Evolutionary conservation across 1,140 invertebrate species (phyloP), one percentile per base, ranked within the genome.

Genomic region (Holcopasites calliopsidis): DNA sequence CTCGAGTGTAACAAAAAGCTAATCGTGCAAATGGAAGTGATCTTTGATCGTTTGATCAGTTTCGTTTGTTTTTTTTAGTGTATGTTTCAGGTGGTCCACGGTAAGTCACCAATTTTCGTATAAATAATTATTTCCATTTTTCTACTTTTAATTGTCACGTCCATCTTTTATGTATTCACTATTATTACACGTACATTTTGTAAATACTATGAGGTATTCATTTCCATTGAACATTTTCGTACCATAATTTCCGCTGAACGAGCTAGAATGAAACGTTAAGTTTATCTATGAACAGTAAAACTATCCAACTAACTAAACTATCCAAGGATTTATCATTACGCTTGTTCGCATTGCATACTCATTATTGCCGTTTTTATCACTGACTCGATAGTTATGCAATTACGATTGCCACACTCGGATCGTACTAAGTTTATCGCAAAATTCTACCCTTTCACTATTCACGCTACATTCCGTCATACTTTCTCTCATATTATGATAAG

Each of bases 41-140:
- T n/a, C 47, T 7, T 49, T 3, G 31, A 38, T 40, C 62, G 21
- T 26, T 11, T 16, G 26, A 18, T 55, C 38, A 33, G 2, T 4
- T 58, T 35, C 40, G 18, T 35, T 21, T 31, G 1, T 31, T 55
- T 31, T 23, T 38, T n/a, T 44, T 44, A 3, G 11, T 44, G 18
- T 26, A n/a, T n/a, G n/a, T 58, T 38, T 72, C 31, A 50, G 18
- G 21, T 8, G 57, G 11, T 38, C 35, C 61, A 74, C 71, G 71
- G 71, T 74, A 74, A 74, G 71, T 74, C 40, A 66, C 18, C 61
- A 65, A 57, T 52, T 55, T 74, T 26, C 65, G 50, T 33, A 74
- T 66, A 65, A 55, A 33, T 55, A 35, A 44, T 31, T 54, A 44
- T 11, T 31, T 40, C 26, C 10, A 28, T 11, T 5, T 28, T 42